Evolutionary conservation across 2,888 invertebrate genomes (phyloP), one percentile per base, ranked within the genome.

Genomic region (Drosophila colorata): DNA sequence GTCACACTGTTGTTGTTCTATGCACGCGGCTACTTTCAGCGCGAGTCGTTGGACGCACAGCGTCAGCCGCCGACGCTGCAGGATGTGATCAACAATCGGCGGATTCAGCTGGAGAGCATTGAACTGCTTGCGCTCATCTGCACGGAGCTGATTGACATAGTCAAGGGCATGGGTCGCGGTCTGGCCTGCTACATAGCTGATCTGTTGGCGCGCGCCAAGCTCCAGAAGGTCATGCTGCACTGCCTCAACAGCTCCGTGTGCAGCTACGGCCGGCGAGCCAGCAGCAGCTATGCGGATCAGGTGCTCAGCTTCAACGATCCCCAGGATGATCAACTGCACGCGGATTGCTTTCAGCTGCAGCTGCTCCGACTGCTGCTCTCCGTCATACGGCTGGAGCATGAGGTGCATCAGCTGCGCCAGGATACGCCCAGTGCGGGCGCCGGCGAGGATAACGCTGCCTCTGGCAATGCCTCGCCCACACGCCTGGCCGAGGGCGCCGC

Each of bases 211-310:
- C 95, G 96, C 71, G 96, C 96, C 87, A 97, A 97, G 92, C 93
- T 97, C 48, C 97, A 97, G 91, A 97, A 97, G 69, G 95, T 96
- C 23, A 93, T 96, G 47, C 93, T 97, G 49, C 97, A 97, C 90
- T 96, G 96, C 89, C 93, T 97, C 18, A 94, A 97, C 51, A 96
- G 97, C 3, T 95, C 95, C 16, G 96, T 97, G 13, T 87, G 86
- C 55, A 88, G 87, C 28, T 90, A 84, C 35, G 80, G 75, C 0
- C 74, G 73, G 0, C 8, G 80, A 55, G n/a, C 61, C 65, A 44
- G 40, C 23, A 46, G 23, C 11, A 95, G 95, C 7, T 95, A 96
- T 79, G 96, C 96, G 0, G 96, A 96, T 89, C 95, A 95, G 84
- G 95, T 96, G 52, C 93, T 96, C 20, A 92, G 93, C 20, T 96